Evolutionary conservation across 2,888 invertebrate genomes (phyloP), one percentile per base, ranked within the genome.

Genomic region (Apamea anceps): DNA sequence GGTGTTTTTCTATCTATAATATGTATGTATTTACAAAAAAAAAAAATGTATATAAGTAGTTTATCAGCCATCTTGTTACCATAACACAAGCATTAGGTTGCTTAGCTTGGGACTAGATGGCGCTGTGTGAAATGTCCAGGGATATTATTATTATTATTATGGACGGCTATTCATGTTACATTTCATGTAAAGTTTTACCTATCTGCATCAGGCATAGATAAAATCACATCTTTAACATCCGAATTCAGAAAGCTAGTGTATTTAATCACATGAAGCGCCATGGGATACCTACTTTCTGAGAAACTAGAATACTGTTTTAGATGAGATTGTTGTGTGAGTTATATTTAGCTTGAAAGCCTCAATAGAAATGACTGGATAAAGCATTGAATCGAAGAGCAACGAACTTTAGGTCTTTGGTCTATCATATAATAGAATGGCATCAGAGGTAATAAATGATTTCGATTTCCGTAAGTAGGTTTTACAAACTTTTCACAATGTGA

Each of bases 361-460:
- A 77, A 65, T 54, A n/a, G 28, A 42, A 37, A 45, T 4, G 28
- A 12, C 51, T 60, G 45, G 7, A 32, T 62, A 57, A 60, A 68
- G 78, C 48, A 57, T 48, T 72, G 15, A 57, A 12, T 63, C 13
- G 18, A 60, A 51, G 51, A 70, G 51, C 57, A 71, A 77, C 25
- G 65, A 77, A 82, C 71, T 71, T 70, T 2, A 57, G 45, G 13
- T 70, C n/a, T 77, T 60, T 25, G 8, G 28, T 18, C 28, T 76
- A 13, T 51, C 42, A 15, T 21, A 32, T 3, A 57, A 65, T 25
- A 75, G 18, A 76, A 60, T 63, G 2, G 3, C n/a, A 13, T 25
- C 2, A 45, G 8, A 32, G 2, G 25, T 57, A 21, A 28, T 65
- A 37, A 7, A 25, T 2, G 10, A n/a, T n/a, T 54, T 54, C 25